A percentile compares a stretch with the other conserved stretches of the same genome.
Conservation (phyloP, 2,888 invertebrate species). For the Itoplectis maculator region DNA sequence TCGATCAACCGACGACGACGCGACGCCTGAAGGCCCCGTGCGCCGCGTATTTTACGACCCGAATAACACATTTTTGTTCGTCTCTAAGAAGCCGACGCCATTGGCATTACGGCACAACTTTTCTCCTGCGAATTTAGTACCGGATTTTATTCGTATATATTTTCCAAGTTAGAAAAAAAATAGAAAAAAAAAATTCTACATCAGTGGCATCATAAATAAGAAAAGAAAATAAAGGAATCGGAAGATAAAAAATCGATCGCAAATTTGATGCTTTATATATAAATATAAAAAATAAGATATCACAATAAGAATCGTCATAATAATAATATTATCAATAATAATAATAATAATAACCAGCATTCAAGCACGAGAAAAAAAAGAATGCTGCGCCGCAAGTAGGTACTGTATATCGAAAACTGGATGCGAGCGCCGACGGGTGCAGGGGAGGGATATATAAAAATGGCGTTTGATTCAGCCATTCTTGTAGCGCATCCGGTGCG, state of each 20-base stretch:
- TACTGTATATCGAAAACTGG: conserved; percentile 53
- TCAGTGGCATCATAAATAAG: no score
- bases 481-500: conserved; percentile 67
- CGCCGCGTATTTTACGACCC: not conserved
- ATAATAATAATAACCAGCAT: conserved; percentile 4
- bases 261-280: no score
- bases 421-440: conserved; percentile 40
- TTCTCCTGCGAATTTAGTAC: not conserved
- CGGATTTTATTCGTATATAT: not conserved
- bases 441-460: conserved; percentile 57
- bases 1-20: not conserved
- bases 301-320: not conserved
- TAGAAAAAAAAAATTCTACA: no score
- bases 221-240: no score
- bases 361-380: conserved; percentile 51
- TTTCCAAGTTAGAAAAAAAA: no score
- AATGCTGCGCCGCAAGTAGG: conserved; percentile 49
- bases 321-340: not conserved
- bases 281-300: no score
- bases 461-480: conserved; percentile 68
- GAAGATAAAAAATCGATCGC: no score
- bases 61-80: not conserved
- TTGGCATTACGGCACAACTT: not conserved
- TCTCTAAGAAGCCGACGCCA: not conserved
- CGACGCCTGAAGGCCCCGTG: not conserved